Percentiles rank a stretch among this genome's conserved stretches.
Conservation (phyloP, 2,113 vertebrate genomes). For the Erythrocercus mccallii region DNA sequence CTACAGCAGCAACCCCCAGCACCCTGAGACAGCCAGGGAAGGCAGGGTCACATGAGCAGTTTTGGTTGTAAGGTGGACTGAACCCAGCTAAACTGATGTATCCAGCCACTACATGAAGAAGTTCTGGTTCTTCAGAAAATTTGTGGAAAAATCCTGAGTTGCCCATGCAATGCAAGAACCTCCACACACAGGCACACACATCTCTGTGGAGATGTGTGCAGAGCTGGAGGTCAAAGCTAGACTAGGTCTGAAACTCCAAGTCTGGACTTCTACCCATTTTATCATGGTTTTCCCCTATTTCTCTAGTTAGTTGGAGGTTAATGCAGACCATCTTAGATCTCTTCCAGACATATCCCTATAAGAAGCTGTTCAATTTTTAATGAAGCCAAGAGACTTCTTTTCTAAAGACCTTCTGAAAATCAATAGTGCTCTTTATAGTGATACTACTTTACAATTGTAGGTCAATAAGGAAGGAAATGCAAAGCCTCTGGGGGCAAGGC, state of each 20-base stretch:
- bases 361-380: conserved; percentile 33
- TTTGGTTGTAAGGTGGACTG: not conserved
- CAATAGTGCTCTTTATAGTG: not conserved
- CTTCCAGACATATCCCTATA: not conserved
- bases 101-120: not conserved
- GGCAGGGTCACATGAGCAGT: rapidly evolving
- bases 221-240: not conserved
- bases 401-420: conserved; percentile 29
- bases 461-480: conserved; percentile 13
- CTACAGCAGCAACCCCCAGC: not conserved
- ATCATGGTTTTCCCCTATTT: not conserved
- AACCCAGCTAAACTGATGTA: not conserved
- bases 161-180: not conserved
- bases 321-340: not conserved
- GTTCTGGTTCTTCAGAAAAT: not conserved
- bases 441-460: not conserved
- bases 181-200: not conserved
- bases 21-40: rapidly evolving
- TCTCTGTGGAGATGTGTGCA: not conserved
- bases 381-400: conserved; percentile 9
- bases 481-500: not conserved
- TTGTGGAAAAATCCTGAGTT: not conserved
- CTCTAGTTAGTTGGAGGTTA: not conserved
- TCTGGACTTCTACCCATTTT: not conserved
- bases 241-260: not conserved